phyloP scores from a whole-genome alignment of 2,888 invertebrate species.

The Meiosimyza platycephala region DNA sequence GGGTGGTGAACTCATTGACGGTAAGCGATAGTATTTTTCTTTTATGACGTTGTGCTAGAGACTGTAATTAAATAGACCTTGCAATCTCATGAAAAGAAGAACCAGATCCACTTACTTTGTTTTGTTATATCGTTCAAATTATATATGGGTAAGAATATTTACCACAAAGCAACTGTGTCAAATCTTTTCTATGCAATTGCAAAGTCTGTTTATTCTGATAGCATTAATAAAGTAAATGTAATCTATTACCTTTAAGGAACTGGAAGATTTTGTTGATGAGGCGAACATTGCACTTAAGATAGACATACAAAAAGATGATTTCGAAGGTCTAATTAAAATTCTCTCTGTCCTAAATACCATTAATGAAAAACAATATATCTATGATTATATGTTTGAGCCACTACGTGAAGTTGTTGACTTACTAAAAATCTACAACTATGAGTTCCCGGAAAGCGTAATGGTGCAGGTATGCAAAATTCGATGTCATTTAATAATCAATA shows the following conservation, averaged over 20 bases:
- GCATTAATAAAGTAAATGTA: background rate
- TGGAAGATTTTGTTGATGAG: conserved; percentile 81
- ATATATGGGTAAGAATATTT: background rate
- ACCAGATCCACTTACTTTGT: no score
- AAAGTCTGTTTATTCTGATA: background rate
- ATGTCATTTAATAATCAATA: background rate
- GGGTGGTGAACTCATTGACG: conserved; percentile 75
- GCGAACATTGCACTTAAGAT: conserved; percentile 79
- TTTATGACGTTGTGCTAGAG: background rate
- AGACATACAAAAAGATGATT: conserved; percentile 85
- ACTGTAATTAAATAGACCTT: no score
- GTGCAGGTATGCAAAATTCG: conserved; percentile 71
- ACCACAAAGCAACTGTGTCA: background rate
- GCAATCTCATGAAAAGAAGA: no score
- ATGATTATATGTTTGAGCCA: conserved; percentile 92
- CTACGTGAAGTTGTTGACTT: conserved; percentile 87
- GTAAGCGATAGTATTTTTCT: conserved; percentile 61
- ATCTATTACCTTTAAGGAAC: conserved; percentile 68
- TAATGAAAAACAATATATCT: conserved; percentile 81
- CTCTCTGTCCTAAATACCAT: conserved; percentile 84
- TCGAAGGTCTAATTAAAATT: conserved; percentile 83
- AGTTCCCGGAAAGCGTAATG: conserved; percentile 82
- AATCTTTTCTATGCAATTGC: background rate
- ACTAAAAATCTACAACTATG: conserved; percentile 86
- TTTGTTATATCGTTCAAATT: background rate